Evolutionary conservation across 1,140 invertebrate species (phyloP).

Genomic region (Drosophila pseudoobscura): DNA sequence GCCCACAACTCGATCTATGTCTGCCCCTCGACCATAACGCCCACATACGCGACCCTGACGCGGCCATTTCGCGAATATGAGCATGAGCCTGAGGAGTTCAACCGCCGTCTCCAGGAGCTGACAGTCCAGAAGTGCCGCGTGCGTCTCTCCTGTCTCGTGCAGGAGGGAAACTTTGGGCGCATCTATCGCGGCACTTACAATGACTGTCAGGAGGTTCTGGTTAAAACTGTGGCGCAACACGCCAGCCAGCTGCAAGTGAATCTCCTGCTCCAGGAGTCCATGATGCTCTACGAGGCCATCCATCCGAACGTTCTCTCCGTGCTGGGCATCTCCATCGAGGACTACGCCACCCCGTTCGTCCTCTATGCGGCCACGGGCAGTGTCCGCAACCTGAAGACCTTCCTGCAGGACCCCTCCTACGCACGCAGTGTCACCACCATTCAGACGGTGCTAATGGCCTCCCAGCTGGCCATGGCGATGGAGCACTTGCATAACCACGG

Average conservation of each 20-base stretch:
- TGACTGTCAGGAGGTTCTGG: slow-evolving; percentile 90
- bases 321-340: slow-evolving; percentile 94
- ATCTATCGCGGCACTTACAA: slow-evolving; percentile 94
- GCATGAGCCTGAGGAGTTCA: slow-evolving; percentile 83
- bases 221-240: slow-evolving; percentile 92
- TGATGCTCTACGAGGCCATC: slow-evolving; percentile 93
- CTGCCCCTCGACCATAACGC: slow-evolving; percentile 78
- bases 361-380: slow-evolving; percentile 92
- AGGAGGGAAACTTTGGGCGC: slow-evolving; percentile 96
- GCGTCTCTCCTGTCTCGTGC: slow-evolving; percentile 89
- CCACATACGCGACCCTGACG: slow-evolving; percentile 78
- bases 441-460: slow-evolving; percentile 96
- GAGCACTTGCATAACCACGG: slow-evolving; percentile 95
- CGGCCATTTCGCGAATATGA: slow-evolving; percentile 81
- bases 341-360: slow-evolving; percentile 92
- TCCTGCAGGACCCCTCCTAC: slow-evolving; percentile 84
- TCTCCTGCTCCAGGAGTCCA: slow-evolving; percentile 92
- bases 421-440: slow-evolving; percentile 93
- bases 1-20: slow-evolving; percentile 82
- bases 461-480: slow-evolving; percentile 92
- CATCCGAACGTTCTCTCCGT: slow-evolving; percentile 93
- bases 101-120: slow-evolving; percentile 80
- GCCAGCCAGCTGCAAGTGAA: slow-evolving; percentile 90
- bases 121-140: slow-evolving; percentile 87
- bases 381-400: slow-evolving; percentile 95